Evolutionary conservation across 1,140 invertebrate species (phyloP).

Genomic region (Harpegnathos saltator): DNA sequence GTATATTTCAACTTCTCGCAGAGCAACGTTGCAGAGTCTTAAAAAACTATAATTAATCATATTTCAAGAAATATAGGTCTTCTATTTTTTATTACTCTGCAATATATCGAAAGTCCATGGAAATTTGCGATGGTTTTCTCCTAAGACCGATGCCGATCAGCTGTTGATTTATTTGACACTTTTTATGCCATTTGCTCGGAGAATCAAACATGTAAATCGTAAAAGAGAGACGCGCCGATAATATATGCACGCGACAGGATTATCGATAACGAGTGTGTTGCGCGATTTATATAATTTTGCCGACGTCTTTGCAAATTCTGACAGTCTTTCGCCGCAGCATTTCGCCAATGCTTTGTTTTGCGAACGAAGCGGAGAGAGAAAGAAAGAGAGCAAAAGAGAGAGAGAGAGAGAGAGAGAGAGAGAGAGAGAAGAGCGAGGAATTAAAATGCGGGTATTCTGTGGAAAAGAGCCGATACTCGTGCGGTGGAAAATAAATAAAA

Average conservation of each 20-base stretch:
- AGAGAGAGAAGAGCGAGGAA: conserved; percentile 5
- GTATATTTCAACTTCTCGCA: too few relatives aligned
- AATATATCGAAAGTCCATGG: too few relatives aligned
- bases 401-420: too few relatives aligned
- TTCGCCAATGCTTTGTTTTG: not conserved
- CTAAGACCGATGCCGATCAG: too few relatives aligned
- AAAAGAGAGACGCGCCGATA: not conserved
- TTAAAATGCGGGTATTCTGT: conserved; percentile 38
- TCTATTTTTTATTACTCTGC: too few relatives aligned
- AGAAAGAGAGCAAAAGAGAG: too few relatives aligned
- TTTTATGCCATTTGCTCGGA: not conserved
- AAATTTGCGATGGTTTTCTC: too few relatives aligned
- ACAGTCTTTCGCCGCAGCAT: not conserved
- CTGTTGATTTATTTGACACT: not conserved
- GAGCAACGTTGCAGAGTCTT: too few relatives aligned
- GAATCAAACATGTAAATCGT: not conserved
- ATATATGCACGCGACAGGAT: not conserved
- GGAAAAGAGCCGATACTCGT: not conserved
- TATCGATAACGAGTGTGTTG: not conserved
- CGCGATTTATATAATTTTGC: conserved; percentile 23
- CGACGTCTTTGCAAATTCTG: not conserved
- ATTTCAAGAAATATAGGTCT: too few relatives aligned
- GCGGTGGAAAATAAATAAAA: conserved; percentile 34
- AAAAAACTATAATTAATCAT: not conserved
- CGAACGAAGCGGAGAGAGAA: not conserved